A percentile compares a stretch with the other conserved stretches of the same genome.
Conservation (phyloP, 2,113 vertebrate species). For the Brevimyrus niger region DNA sequence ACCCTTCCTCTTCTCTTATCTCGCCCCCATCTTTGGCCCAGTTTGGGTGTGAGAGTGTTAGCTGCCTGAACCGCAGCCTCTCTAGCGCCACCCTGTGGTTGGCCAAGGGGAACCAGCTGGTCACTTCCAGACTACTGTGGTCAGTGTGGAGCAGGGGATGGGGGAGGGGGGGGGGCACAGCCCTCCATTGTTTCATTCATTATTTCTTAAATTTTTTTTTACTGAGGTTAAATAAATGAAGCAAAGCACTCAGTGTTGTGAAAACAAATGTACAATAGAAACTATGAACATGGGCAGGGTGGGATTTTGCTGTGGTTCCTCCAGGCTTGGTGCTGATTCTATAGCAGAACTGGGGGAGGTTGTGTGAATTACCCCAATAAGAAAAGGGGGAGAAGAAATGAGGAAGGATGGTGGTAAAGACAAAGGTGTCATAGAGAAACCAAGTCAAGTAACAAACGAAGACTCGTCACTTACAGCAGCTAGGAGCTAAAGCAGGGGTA, state of each 20-base stretch:
- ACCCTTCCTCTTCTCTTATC: not conserved
- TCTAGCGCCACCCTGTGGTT: slow-evolving; percentile 34
- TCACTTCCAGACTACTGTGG: slow-evolving; percentile 48
- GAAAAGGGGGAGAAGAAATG: not conserved
- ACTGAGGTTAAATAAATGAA: slow-evolving; percentile 50
- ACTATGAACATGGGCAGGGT: slow-evolving; percentile 43
- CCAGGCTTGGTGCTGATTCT: slow-evolving; percentile 10
- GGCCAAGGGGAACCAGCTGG: slow-evolving; percentile 28
- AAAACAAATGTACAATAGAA: slow-evolving; percentile 43
- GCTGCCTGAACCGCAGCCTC: slow-evolving; percentile 33
- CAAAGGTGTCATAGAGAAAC: not conserved
- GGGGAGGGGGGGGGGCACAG: not conserved
- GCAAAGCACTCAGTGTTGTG: slow-evolving; percentile 43
- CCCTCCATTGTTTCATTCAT: slow-evolving; percentile 43
- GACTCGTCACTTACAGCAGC: not conserved
- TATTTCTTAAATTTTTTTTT: slow-evolving; percentile 46
- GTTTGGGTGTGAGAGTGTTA: not conserved
- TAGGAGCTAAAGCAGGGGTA: not conserved
- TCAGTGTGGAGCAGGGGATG: slow-evolving; percentile 13
- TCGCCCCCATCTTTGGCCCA: not conserved
- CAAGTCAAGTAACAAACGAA: not conserved
- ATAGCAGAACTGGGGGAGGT: not conserved
- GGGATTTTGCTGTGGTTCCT: slow-evolving; percentile 33
- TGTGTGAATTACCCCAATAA: not conserved
- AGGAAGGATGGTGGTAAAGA: not conserved